Evolutionary conservation across 64 coral and sea anemone genomes (phyloP).

Genomic region (Dendronephthya gigantea): DNA sequence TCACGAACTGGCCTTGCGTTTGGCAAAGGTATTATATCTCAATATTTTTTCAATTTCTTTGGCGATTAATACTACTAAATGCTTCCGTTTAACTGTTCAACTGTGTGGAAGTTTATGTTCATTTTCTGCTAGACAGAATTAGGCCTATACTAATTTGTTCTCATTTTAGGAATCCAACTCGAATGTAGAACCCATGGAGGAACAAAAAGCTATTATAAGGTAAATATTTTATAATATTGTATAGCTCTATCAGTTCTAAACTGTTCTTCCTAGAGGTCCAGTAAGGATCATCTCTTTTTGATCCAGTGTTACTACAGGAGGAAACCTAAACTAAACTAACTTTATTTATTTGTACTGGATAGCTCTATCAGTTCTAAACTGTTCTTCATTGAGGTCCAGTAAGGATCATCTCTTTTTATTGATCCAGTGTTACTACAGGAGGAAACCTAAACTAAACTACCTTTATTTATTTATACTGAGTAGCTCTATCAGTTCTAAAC

Average conservation of each 20-base stretch:
- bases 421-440: neutral
- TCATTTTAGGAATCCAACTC: neutral
- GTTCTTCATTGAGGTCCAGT: neutral
- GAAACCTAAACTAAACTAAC: neutral
- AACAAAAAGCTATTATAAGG: neutral
- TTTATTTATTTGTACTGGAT: neutral
- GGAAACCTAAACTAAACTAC: neutral
- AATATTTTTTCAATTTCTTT: neutral
- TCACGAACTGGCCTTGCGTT: constrained; percentile 54
- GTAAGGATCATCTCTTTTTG: neutral
- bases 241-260: neutral
- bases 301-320: neutral
- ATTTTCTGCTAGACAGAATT: neutral
- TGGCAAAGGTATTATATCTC: constrained; percentile 43
- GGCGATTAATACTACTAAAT: too few relatives aligned
- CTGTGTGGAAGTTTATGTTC: neutral
- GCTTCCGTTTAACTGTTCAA: too few relatives aligned
- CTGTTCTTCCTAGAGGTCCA: neutral
- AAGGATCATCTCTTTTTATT: neutral
- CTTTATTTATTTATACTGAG: neutral
- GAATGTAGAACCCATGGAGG: constrained; percentile 5
- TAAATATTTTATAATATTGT: neutral
- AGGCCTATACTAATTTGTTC: too few relatives aligned
- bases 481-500: neutral
- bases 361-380: neutral